phyloP scores from a whole-genome alignment of 2,113 vertebrate genomes.

The Etia nguti region DNA sequence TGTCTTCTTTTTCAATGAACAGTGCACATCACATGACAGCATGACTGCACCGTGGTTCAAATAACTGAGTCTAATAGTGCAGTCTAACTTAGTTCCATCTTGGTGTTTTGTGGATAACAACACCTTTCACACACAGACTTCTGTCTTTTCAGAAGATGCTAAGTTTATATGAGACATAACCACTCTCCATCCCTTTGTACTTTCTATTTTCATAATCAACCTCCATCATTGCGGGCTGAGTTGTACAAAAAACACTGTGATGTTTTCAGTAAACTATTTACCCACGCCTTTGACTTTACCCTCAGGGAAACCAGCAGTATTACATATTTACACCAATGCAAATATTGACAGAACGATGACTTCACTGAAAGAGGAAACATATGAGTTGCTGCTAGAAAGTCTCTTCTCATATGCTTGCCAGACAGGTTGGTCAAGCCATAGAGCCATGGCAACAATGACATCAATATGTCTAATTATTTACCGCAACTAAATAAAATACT shows the following conservation, averaged over 20 bases:
- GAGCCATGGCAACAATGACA: constrained; percentile 36
- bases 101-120: not conserved
- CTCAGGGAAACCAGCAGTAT: constrained; percentile 14
- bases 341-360: constrained; percentile 71
- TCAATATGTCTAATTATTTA: constrained; percentile 18
- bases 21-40: not conserved
- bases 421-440: constrained; percentile 56
- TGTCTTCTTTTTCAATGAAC: not conserved
- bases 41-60: not conserved
- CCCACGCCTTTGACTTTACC: constrained; percentile 1
- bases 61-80: not conserved
- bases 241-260: constrained; percentile 23
- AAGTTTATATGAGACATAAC: constrained; percentile 35
- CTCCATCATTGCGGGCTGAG: constrained; percentile 10
- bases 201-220: constrained; percentile 20
- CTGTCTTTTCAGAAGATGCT: constrained; percentile 1
- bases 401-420: constrained; percentile 46
- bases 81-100: not conserved
- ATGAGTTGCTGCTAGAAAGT: constrained; percentile 41
- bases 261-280: constrained; percentile 63
- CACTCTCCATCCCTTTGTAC: constrained; percentile 13
- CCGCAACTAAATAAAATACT: not conserved
- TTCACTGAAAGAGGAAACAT: constrained; percentile 69
- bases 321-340: constrained; percentile 65
- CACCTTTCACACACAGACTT: not conserved